Percentiles rank a stretch among this genome's conserved stretches.
Conservation (phyloP, 2,888 invertebrate genomes). For the Drosophila paramelanica region DNA sequence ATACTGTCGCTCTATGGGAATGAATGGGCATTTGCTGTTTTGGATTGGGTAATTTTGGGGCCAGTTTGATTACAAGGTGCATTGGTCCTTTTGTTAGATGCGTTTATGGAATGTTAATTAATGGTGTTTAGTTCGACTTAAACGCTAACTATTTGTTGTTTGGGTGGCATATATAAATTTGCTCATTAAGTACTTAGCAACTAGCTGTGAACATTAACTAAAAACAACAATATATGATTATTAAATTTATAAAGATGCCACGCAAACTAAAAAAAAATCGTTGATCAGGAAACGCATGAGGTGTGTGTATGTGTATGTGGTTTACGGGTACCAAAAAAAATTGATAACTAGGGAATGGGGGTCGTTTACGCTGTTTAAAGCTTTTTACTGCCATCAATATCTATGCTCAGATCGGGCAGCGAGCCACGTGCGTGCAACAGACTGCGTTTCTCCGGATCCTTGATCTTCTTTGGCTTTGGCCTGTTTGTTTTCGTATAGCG, state of each 20-base stretch:
- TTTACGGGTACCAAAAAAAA: conserved; percentile 7
- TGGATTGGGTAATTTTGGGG: neutral
- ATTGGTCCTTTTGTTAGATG: conserved; percentile 29
- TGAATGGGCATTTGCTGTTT: conserved; percentile 13
- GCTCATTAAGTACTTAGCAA: conserved; percentile 72
- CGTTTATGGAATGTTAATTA: conserved; percentile 58
- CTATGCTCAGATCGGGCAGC: conserved; percentile 82
- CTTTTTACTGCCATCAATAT: conserved; percentile 83
- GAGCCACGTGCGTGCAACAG: conserved; percentile 85
- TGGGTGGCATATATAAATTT: conserved; percentile 16
- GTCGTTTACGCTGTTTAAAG: conserved; percentile 53
- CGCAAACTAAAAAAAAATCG: conserved; percentile 38
- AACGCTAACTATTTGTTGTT: conserved; percentile 47
- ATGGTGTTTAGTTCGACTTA: conserved; percentile 50
- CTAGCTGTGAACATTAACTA: conserved; percentile 61
- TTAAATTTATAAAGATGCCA: conserved; percentile 17
- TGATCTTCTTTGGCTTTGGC: conserved; percentile 87
- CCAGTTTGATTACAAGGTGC: conserved; percentile 3
- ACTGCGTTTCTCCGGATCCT: conserved; percentile 87
- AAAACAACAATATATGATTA: conserved; percentile 45
- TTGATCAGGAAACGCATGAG: conserved; percentile 35
- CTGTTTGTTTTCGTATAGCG: conserved; percentile 88
- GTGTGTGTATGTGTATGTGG: conserved; percentile 3
- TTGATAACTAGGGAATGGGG: neutral
- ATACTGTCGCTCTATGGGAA: conserved; percentile 71